A percentile compares a stretch with the other conserved stretches of the same genome.
phyloP scores from a whole-genome alignment of 2,888 invertebrate species.

The Dryococelus australis region DNA sequence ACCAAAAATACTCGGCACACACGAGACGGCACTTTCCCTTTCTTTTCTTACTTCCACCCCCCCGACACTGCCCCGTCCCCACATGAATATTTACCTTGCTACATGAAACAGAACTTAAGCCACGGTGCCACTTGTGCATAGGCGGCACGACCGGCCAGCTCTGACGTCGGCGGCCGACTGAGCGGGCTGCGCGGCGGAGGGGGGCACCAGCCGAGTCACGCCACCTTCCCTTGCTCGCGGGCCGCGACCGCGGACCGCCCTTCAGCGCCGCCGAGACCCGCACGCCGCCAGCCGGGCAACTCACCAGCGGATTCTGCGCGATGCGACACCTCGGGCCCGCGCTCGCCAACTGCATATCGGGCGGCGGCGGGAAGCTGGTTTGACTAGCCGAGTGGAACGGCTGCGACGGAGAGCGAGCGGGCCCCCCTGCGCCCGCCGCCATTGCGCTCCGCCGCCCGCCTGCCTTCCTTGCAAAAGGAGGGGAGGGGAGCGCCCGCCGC shows the following conservation, averaged over 20 bases:
- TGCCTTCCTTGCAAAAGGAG: background rate
- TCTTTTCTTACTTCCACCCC: background rate
- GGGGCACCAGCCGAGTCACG: slow-evolving; percentile 1
- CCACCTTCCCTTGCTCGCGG: background rate
- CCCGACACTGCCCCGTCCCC: slow-evolving; percentile 34
- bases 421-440: background rate
- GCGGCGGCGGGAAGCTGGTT: slow-evolving; percentile 9
- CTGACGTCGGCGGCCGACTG: slow-evolving; percentile 53
- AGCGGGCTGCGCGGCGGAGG: background rate
- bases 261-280: background rate
- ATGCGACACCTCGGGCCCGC: background rate
- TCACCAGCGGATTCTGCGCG: background rate
- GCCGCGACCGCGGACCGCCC: background rate
- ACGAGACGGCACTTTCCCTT: background rate
- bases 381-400: slow-evolving; percentile 16
- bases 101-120: slow-evolving; percentile 50
- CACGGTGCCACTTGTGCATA: slow-evolving; percentile 49
- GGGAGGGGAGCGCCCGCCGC: background rate
- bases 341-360: background rate
- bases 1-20: slow-evolving; percentile 1
- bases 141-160: slow-evolving; percentile 50
- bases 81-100: slow-evolving; percentile 58
- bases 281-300: background rate
- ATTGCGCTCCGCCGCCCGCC: background rate
- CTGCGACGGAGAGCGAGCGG: background rate